Evolutionary conservation across 2,113 vertebrate genomes (phyloP), one percentile per base, ranked within the genome.

Genomic region (Channa maculata): DNA sequence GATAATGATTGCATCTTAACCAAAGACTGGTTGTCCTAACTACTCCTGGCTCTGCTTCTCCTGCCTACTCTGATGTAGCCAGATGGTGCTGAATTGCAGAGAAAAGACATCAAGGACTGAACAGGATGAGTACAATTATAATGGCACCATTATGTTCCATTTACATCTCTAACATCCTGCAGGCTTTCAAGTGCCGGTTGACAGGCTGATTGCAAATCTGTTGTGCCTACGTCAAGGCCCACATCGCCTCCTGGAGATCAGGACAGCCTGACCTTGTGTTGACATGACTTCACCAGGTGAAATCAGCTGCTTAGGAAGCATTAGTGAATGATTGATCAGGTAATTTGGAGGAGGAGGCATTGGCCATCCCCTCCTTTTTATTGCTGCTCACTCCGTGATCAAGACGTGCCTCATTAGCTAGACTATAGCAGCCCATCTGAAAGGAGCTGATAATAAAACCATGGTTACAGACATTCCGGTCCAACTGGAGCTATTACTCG

Each of bases 21-120:
- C 55, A 81, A 86, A 75, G 80, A 85, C 64, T 67, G 64, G 62
- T 82, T 62, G 69, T 83, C 69, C 52, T 64, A 67, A 80, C 79
- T 67, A 71, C 75, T 67, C 50, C 60, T 65, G 73, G 75, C 86
- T 71, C 62, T 3, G 51, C 50, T 7, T 65, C 41, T 59, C 60
- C 65, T 61, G 77, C 62, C 79, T 62, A 53, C 46, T 14, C 46
- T 65, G 48, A 89, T 86, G 84, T 71, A 67, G 79, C 86, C 87
- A 91, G 87, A 91, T 92, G 85, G 86, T 71, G 67, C 64, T 45
- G 71, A 77, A 80, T 77, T 67, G 65, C 65, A 72, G 39, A 67
- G 68, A 69, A 80, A 79, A 86, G 83, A 61, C 72, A 75, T 88
- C 85, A 88, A 83, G 85, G 60, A 34, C 67, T 62, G 73, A 79